phyloP scores from a whole-genome alignment of 2,113 vertebrate species.

The Gadus chalcogrammus region DNA sequence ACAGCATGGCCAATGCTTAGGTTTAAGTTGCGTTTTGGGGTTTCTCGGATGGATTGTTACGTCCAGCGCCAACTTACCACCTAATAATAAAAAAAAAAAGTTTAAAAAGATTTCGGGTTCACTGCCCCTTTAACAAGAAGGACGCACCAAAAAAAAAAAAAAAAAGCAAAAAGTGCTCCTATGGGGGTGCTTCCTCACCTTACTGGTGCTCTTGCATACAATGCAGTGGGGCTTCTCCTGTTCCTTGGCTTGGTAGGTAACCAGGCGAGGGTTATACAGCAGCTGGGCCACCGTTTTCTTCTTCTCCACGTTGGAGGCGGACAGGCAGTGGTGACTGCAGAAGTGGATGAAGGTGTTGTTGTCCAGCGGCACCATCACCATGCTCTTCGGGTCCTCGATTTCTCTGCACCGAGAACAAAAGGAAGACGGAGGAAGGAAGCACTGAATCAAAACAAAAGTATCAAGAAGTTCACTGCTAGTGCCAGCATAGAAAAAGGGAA shows the following conservation, averaged over 20 bases:
- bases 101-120: too few species aligned
- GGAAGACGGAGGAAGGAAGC: too few species aligned
- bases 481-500: too few species aligned
- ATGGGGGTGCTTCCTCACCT: slow-evolving; percentile 59
- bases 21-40: too few species aligned
- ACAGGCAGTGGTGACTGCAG: slow-evolving; percentile 91
- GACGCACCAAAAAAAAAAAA: neutral
- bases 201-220: slow-evolving; percentile 85
- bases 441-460: too few species aligned
- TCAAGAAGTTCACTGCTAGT: too few species aligned
- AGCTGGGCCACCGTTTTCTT: slow-evolving; percentile 37
- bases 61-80: neutral
- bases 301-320: slow-evolving; percentile 82
- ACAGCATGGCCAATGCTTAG: too few species aligned
- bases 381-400: slow-evolving; percentile 89
- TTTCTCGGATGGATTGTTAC: too few species aligned
- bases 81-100: neutral
- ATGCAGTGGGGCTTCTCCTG: slow-evolving; percentile 78
- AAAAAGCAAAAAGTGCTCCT: neutral
- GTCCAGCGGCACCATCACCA: slow-evolving; percentile 88
- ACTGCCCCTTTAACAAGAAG: too few species aligned
- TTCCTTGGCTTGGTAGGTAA: slow-evolving; percentile 66
- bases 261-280: slow-evolving; percentile 67
- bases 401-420: slow-evolving; percentile 71
- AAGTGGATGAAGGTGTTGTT: slow-evolving; percentile 84